phyloP scores from a whole-genome alignment of 2,113 vertebrate genomes.

The Chionodraco myersi region DNA sequence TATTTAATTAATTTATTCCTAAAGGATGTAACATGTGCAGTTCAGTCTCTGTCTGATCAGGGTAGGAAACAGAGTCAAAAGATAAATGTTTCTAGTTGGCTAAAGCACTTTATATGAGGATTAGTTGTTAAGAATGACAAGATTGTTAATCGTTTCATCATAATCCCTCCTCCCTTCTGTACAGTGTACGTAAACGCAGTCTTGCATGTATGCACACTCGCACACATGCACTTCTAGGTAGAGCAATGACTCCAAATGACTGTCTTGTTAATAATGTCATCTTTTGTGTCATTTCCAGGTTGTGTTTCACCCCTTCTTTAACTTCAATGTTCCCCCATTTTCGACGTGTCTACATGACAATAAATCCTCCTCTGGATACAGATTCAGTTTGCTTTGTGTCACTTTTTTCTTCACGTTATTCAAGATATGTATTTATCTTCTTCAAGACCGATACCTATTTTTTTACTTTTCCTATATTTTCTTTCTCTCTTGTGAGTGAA shows the following conservation, averaged over 20 bases:
- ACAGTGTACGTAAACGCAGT: background rate
- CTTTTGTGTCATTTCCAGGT: slow-evolving; percentile 10
- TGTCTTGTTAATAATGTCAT: slow-evolving; percentile 11
- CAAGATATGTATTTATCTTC: background rate
- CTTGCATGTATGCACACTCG: background rate
- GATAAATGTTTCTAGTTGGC: too few species aligned
- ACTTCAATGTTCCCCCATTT: slow-evolving; percentile 12
- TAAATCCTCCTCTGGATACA: background rate
- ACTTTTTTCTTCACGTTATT: background rate
- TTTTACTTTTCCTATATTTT: background rate
- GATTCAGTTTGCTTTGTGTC: background rate
- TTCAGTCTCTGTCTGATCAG: too few species aligned
- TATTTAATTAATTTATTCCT: too few species aligned
- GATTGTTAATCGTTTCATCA: too few species aligned
- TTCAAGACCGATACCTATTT: background rate
- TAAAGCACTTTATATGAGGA: too few species aligned
- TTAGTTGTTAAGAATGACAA: too few species aligned
- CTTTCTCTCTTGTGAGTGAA: background rate
- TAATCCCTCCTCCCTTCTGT: too few species aligned
- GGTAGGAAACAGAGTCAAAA: too few species aligned
- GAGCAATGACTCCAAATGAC: slow-evolving; percentile 23
- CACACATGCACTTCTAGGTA: background rate
- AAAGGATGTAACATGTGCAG: too few species aligned
- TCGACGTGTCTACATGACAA: background rate
- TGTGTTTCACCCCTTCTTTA: background rate